These are phyloP conservation scores for Drosophila siamana DNA, from an alignment of 2,888 invertebrate species.

Conservation along the genomic window DNA sequence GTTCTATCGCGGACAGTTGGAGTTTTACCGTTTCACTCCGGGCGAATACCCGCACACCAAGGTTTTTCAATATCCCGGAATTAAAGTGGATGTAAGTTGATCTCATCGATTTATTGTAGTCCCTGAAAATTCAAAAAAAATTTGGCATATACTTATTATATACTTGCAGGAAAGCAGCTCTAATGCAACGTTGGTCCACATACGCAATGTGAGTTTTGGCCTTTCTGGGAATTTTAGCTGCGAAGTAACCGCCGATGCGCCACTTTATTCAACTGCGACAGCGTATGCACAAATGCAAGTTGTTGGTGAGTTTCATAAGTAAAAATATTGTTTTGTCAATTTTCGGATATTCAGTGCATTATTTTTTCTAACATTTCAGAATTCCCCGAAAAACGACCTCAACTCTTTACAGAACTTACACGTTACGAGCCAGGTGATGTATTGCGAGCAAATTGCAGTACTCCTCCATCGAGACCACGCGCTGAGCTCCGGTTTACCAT, in stretches of 20 bases:
- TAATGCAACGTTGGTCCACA: conserved; percentile 89
- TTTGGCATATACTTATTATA: conserved; percentile 2
- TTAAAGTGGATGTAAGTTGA: conserved; percentile 89
- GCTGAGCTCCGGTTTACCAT: conserved; percentile 91
- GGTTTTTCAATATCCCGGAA: conserved; percentile 89
- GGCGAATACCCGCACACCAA: conserved; percentile 88
- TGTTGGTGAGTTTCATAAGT: conserved; percentile 87
- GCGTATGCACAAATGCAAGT: conserved; percentile 89
- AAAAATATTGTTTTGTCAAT: not conserved
- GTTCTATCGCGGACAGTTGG: conserved; percentile 89
- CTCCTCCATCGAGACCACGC: conserved; percentile 90
- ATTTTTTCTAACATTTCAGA: conserved; percentile 86
- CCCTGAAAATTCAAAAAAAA: conserved; percentile 8
- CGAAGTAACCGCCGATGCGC: conserved; percentile 90
- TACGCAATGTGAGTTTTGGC: conserved; percentile 89
- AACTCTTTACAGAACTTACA: conserved; percentile 89
- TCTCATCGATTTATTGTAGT: not conserved
- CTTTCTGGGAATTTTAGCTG: conserved; percentile 90
- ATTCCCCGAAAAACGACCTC: conserved; percentile 89
- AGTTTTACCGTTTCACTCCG: conserved; percentile 89
- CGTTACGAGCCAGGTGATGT: conserved; percentile 91
- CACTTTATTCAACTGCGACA: conserved; percentile 89
- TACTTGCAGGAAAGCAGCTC: conserved; percentile 88
- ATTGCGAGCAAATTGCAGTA: conserved; percentile 91
- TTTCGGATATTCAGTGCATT: not conserved